Conservation (phyloP, 2,888 invertebrate species). For the Rhagophthalmus giganteus region DNA sequence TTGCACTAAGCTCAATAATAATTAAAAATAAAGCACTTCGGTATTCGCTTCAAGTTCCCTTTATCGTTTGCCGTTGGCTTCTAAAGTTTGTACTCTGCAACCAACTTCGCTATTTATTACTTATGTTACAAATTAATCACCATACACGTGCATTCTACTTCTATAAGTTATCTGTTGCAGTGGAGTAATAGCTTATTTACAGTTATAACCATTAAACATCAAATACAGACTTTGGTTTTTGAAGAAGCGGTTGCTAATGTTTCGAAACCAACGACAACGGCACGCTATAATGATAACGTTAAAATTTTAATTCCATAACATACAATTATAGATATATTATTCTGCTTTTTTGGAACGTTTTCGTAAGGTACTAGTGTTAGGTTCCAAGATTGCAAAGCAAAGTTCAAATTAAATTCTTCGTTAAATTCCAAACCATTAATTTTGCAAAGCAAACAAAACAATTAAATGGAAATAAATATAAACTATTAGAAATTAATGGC, state of each 20-base stretch:
- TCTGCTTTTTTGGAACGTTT: slow-evolving; percentile 38
- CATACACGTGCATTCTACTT: slow-evolving; percentile 45
- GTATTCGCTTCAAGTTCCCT: slow-evolving; percentile 55
- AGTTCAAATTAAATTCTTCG: slow-evolving; percentile 37
- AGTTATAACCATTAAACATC: slow-evolving; percentile 27
- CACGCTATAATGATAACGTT: slow-evolving; percentile 54
- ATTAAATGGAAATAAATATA: slow-evolving; percentile 40
- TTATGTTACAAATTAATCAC: slow-evolving; percentile 49
- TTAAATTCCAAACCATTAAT: slow-evolving; percentile 54
- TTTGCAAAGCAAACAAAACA: slow-evolving; percentile 50
- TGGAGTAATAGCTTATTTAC: slow-evolving; percentile 49
- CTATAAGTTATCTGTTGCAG: slow-evolving; percentile 51
- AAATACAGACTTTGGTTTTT: slow-evolving; percentile 35
- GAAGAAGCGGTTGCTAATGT: slow-evolving; percentile 49
- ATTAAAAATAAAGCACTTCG: slow-evolving; percentile 53
- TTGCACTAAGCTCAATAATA: slow-evolving; percentile 47
- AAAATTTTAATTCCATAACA: slow-evolving; percentile 54
- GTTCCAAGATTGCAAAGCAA: slow-evolving; percentile 47
- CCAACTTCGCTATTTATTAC: slow-evolving; percentile 49
- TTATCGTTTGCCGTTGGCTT: slow-evolving; percentile 49
- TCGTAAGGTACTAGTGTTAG: slow-evolving; percentile 48
- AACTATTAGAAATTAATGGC: slow-evolving; percentile 52
- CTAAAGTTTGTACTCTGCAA: slow-evolving; percentile 53
- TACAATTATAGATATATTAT: slow-evolving; percentile 43
- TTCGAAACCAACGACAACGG: slow-evolving; percentile 49